phyloP scores from a whole-genome alignment of 53 echinoderm and acorn worm species.

The Echinarachnius parma region DNA sequence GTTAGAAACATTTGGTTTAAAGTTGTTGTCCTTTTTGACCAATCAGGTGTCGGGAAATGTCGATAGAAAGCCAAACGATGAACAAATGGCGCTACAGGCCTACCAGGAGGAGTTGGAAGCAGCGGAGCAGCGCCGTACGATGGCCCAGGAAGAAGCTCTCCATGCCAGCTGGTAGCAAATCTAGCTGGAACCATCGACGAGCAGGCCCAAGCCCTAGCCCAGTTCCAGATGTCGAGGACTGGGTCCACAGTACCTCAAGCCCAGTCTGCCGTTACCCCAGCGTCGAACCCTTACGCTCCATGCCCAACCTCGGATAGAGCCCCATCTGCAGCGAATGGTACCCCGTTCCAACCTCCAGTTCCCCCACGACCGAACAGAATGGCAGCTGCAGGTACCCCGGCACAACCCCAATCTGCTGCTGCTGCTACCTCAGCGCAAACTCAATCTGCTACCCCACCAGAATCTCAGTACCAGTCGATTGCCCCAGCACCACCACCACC shows the following conservation, averaged over 20 bases:
- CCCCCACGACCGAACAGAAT: neutral
- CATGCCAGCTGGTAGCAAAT: conserved; percentile 22
- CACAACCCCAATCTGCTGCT: conserved; percentile 8
- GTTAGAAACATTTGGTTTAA: too few relatives aligned
- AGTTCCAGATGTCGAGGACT: conserved; percentile 31
- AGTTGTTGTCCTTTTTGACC: too few relatives aligned
- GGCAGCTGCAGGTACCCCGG: neutral
- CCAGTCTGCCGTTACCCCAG: neutral
- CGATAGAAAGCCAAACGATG: conserved; percentile 14
- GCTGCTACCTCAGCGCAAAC: neutral
- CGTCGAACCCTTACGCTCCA: neutral
- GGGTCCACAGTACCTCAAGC: conserved; percentile 21
- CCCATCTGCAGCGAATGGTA: neutral
- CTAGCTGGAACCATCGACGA: conserved; percentile 14
- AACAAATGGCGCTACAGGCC: conserved; percentile 23
- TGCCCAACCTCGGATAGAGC: neutral
- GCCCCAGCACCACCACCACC: conserved; percentile 1
- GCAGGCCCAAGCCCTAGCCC: conserved; percentile 37
- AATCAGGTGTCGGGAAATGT: conserved; percentile 31
- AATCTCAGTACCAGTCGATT: neutral
- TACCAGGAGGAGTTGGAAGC: conserved; percentile 48
- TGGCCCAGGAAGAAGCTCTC: conserved; percentile 22
- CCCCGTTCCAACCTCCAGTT: neutral
- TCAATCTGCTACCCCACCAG: neutral
- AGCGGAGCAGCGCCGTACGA: conserved; percentile 11